These are phyloP conservation scores for Germaria angustata DNA, from an alignment of 2,888 invertebrate genomes.

Conservation along the genomic window DNA sequence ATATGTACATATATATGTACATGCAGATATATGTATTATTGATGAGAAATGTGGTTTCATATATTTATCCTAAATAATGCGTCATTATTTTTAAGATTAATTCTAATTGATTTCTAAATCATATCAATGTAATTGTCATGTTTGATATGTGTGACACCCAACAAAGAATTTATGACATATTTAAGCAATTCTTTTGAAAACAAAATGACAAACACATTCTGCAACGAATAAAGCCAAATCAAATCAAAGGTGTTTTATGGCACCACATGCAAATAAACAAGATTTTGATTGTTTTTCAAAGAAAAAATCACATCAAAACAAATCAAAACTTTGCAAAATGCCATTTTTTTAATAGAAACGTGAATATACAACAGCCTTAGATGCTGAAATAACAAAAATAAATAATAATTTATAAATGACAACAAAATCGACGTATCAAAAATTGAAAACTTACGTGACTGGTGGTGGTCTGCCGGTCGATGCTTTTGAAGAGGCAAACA, in stretches of 20 bases:
- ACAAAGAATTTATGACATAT: constrained; percentile 65
- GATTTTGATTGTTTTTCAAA: constrained; percentile 52
- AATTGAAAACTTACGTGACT: constrained; percentile 66
- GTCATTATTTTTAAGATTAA: background rate
- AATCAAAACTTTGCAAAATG: constrained; percentile 59
- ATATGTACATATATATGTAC: no score
- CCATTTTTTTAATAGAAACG: constrained; percentile 57
- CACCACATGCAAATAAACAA: constrained; percentile 67
- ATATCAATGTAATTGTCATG: constrained; percentile 61
- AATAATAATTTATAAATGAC: constrained; percentile 67
- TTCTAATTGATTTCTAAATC: constrained; percentile 52
- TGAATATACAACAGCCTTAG: constrained; percentile 55
- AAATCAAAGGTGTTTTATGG: constrained; percentile 65
- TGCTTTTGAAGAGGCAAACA: constrained; percentile 17
- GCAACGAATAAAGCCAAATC: constrained; percentile 6
- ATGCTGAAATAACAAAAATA: constrained; percentile 34
- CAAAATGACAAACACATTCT: constrained; percentile 38
- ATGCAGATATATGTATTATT: no score
- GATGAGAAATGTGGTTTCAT: background rate
- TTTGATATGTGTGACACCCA: constrained; percentile 57
- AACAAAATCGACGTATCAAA: constrained; percentile 52
- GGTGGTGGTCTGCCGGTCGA: constrained; percentile 40
- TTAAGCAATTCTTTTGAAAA: constrained; percentile 55
- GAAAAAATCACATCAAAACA: constrained; percentile 57
- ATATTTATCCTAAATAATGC: background rate